These are phyloP conservation scores for Stictocephala bisonia DNA, from an alignment of 2,888 invertebrate genomes.

Conservation along the genomic window DNA sequence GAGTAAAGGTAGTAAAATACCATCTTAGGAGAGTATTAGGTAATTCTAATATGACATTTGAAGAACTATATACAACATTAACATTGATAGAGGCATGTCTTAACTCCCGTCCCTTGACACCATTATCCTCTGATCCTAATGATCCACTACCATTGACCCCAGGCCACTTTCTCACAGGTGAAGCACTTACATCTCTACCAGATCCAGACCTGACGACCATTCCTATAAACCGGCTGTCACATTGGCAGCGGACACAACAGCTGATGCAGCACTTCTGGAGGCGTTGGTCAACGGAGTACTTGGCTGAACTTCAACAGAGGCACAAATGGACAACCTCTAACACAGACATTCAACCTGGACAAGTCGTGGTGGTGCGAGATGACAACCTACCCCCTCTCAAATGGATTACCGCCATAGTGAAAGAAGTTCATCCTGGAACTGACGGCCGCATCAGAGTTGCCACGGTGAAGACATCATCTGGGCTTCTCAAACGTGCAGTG, in stretches of 20 bases:
- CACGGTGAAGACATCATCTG: slow-evolving; percentile 47
- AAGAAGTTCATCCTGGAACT: slow-evolving; percentile 50
- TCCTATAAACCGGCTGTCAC: slow-evolving; percentile 7
- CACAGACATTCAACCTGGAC: slow-evolving; percentile 39
- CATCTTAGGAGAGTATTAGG: slow-evolving; percentile 58
- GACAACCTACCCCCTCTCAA: slow-evolving; percentile 46
- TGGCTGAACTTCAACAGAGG: slow-evolving; percentile 56
- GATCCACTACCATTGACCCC: not conserved
- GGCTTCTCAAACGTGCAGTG: not conserved
- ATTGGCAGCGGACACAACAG: slow-evolving; percentile 52
- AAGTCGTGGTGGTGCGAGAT: slow-evolving; percentile 53
- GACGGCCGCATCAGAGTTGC: slow-evolving; percentile 52
- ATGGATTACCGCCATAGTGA: slow-evolving; percentile 51
- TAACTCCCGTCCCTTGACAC: slow-evolving; percentile 60
- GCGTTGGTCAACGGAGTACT: slow-evolving; percentile 57
- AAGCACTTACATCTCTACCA: slow-evolving; percentile 27
- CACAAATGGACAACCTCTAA: slow-evolving; percentile 53
- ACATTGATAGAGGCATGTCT: slow-evolving; percentile 61
- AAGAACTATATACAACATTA: slow-evolving; percentile 60
- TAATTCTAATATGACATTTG: slow-evolving; percentile 56
- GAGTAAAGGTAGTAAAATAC: slow-evolving; percentile 59
- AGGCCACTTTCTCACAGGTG: slow-evolving; percentile 21
- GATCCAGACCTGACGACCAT: slow-evolving; percentile 24
- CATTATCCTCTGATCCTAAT: not conserved
- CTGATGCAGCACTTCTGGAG: slow-evolving; percentile 55